Conservation (phyloP, 2,888 invertebrate genomes). For the Gortyna flavago region DNA sequence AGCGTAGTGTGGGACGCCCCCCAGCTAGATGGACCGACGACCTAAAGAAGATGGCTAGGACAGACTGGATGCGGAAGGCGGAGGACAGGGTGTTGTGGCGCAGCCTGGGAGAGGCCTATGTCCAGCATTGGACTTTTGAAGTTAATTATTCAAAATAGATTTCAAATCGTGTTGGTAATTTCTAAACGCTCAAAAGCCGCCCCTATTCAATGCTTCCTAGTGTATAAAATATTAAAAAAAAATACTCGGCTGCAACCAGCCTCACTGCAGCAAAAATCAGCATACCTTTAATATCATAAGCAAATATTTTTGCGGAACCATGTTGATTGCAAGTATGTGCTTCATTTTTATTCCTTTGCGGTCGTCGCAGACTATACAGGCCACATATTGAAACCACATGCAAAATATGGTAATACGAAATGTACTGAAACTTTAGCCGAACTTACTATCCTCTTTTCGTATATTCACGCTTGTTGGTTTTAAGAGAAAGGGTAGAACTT, state of each 20-base stretch:
- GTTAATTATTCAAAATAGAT: neutral
- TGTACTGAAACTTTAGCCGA: constrained; percentile 41
- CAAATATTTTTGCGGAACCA: constrained; percentile 41
- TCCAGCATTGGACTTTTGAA: no score
- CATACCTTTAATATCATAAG: constrained; percentile 43
- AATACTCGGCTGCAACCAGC: neutral
- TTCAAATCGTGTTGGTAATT: neutral
- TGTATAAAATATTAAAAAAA: neutral
- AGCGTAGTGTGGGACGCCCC: no score
- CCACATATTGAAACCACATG: constrained; percentile 50
- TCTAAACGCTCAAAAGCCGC: neutral
- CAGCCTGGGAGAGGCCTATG: no score
- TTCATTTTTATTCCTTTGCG: constrained; percentile 49
- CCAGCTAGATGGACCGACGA: no score
- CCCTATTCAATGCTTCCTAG: neutral
- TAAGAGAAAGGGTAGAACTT: neutral
- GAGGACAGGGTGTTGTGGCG: no score
- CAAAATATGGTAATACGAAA: constrained; percentile 46
- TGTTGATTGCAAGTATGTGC: constrained; percentile 44
- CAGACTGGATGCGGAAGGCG: no score
- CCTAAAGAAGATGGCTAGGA: no score
- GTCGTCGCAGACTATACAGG: constrained; percentile 1
- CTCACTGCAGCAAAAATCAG: constrained; percentile 29
- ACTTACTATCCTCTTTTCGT: constrained; percentile 8
- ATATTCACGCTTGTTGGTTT: neutral